Percentiles rank a stretch among this genome's conserved stretches.
Evolutionary conservation across 2,888 invertebrate species (phyloP).

Genomic region (Helleia helle): DNA sequence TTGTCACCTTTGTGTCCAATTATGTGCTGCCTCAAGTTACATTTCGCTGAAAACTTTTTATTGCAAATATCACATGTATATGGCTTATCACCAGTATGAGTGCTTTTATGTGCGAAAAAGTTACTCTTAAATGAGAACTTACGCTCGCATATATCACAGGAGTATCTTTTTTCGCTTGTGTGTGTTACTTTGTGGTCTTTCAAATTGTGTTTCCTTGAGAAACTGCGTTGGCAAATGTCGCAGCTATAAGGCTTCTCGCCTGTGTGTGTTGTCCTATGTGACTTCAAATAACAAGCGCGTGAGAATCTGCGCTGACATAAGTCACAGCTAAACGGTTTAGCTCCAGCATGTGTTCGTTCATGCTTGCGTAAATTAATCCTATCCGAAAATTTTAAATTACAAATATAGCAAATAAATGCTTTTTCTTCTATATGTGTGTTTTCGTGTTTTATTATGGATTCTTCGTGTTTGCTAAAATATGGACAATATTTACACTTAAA

Average conservation of each 20-base stretch:
- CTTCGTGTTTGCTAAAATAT: not conserved
- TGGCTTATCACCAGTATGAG: not conserved
- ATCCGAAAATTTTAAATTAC: not conserved
- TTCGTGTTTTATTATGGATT: not conserved
- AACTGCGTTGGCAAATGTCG: not conserved
- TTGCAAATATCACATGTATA: constrained; percentile 7
- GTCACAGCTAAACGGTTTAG: not conserved
- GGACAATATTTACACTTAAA: not conserved
- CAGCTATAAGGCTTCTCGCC: constrained; percentile 6
- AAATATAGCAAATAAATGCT: not conserved
- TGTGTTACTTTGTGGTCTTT: constrained; percentile 2
- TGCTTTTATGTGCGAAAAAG: constrained; percentile 1
- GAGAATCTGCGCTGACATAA: not conserved
- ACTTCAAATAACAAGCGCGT: not conserved
- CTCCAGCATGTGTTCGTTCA: not conserved
- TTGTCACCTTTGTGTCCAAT: constrained; percentile 1
- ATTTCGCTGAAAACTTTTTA: not conserved
- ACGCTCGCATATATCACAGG: constrained; percentile 1
- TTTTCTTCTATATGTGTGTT: not conserved
- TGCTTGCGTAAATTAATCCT: not conserved
- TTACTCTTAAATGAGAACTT: constrained; percentile 4
- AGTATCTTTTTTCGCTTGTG: not conserved
- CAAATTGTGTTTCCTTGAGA: constrained; percentile 3
- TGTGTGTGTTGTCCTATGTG: not conserved
- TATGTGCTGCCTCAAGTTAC: constrained; percentile 2